A percentile compares a stretch with the other conserved stretches of the same genome.
Evolutionary conservation across 2,797 vertebrate genomes (phyloP).

Genomic region (Lutjanus campechanus): DNA sequence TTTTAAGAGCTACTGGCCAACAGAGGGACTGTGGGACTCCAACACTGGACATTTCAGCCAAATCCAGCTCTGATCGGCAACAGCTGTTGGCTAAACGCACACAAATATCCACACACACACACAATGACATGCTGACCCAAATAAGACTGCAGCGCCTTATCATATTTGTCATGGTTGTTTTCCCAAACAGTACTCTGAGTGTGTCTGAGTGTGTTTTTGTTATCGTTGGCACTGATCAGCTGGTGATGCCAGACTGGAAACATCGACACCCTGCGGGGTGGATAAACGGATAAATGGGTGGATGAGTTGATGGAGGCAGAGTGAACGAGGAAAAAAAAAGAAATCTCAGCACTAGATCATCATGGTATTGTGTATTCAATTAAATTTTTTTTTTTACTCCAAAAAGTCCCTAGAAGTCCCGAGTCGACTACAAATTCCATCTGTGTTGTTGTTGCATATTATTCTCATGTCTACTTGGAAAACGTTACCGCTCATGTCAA

Average conservation of each 20-base stretch:
- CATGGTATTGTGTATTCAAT: neutral
- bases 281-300: constrained; percentile 4
- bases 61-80: constrained; percentile 56
- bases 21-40: constrained; percentile 40
- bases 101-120: constrained; percentile 27
- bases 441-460: neutral
- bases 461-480: neutral
- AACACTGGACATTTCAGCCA: constrained; percentile 51
- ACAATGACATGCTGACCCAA: constrained; percentile 34
- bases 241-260: constrained; percentile 38
- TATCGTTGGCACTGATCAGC: constrained; percentile 22
- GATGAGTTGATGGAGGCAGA: constrained; percentile 1
- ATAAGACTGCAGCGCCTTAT: constrained; percentile 38
- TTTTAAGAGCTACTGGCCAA: constrained; percentile 48
- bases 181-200: constrained; percentile 11
- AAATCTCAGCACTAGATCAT: neutral
- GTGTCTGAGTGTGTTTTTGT: constrained; percentile 33
- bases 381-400: neutral
- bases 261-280: constrained; percentile 1
- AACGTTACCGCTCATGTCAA: neutral
- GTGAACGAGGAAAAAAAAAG: neutral
- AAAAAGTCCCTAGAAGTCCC: neutral
- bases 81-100: constrained; percentile 64
- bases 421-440: neutral
- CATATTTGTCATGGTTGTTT: constrained; percentile 37